Evolutionary conservation across 2,797 vertebrate genomes (phyloP).

Genomic region (Crocodylus rhombifer): DNA sequence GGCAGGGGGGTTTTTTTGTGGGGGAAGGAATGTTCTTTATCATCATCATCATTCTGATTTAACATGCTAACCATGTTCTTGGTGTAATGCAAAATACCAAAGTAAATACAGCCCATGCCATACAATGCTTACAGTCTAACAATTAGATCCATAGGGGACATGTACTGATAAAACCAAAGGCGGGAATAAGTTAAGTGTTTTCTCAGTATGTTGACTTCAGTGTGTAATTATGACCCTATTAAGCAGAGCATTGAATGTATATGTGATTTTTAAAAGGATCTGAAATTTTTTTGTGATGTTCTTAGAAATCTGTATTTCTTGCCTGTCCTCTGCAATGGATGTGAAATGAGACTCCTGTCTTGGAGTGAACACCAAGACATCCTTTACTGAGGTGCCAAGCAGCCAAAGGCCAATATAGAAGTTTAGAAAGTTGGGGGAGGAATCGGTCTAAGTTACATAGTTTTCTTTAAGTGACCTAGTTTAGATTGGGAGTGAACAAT

Average conservation of each 20-base stretch:
- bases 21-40: neutral
- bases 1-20: neutral
- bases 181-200: neutral
- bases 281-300: neutral
- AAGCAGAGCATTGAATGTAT: neutral
- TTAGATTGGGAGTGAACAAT: too few relatives aligned
- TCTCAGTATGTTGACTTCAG: neutral
- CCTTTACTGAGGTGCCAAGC: neutral
- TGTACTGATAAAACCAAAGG: neutral
- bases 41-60: neutral
- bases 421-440: too few relatives aligned
- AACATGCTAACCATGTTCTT: neutral
- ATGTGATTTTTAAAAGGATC: neutral
- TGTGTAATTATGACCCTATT: neutral
- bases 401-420: neutral
- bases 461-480: too few relatives aligned
- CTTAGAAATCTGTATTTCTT: neutral
- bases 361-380: neutral
- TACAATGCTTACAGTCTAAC: neutral
- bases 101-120: neutral
- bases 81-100: neutral
- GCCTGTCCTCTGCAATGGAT: neutral
- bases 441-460: too few relatives aligned
- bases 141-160: neutral
- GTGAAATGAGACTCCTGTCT: neutral